phyloP scores from a whole-genome alignment of 2,888 invertebrate genomes.

The Ophonus ardosiacus region DNA sequence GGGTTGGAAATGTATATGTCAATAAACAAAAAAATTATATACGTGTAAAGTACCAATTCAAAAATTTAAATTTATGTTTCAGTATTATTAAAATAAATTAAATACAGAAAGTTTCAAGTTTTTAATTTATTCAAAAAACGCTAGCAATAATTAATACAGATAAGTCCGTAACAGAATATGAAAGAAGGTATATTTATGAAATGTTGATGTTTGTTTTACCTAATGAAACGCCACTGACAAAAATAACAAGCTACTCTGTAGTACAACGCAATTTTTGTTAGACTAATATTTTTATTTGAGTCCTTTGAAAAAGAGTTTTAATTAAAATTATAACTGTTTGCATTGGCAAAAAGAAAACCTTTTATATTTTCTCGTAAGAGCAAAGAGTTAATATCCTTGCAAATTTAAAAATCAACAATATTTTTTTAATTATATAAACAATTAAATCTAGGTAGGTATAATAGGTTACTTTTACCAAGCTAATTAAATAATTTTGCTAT shows the following conservation, averaged over 20 bases:
- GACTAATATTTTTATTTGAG: slow-evolving; percentile 36
- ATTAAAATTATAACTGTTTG: slow-evolving; percentile 38
- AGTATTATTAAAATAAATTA: neutral
- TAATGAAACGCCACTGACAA: slow-evolving; percentile 4
- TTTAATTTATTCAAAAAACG: neutral
- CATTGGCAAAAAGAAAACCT: neutral
- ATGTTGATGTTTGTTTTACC: neutral
- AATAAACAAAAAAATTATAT: too few species aligned
- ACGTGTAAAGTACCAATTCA: too few species aligned
- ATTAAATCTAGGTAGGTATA: neutral
- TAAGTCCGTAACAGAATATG: neutral
- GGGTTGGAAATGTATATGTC: too few species aligned
- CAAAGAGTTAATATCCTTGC: neutral
- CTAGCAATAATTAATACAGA: neutral
- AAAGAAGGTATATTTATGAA: neutral
- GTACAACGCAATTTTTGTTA: neutral
- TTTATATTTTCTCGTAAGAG: neutral
- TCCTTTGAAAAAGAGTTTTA: slow-evolving; percentile 28
- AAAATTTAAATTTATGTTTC: too few species aligned
- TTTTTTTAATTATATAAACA: neutral
- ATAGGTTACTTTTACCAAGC: neutral
- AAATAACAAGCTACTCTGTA: neutral
- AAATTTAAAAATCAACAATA: slow-evolving; percentile 32
- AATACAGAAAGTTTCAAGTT: neutral
- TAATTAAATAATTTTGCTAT: neutral